phyloP scores from a whole-genome alignment of 2,113 vertebrate species.

The Geothlypis trichas region DNA sequence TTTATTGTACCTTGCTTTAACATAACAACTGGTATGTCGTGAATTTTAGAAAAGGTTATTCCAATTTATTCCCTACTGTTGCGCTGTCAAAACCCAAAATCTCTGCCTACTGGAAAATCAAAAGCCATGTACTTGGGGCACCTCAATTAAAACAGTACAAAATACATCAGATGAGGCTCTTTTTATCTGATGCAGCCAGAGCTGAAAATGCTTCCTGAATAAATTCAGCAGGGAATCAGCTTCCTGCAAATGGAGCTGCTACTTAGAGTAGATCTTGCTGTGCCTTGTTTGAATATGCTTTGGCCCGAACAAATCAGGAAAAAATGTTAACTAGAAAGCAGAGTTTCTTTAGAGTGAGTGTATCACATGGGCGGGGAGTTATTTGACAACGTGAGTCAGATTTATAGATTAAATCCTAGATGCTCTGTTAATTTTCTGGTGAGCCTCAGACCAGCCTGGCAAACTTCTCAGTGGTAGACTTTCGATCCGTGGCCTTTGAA shows the following conservation, averaged over 20 bases:
- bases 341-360: not conserved
- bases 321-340: no score
- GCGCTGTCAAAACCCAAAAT: not conserved
- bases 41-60: not conserved
- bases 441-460: not conserved
- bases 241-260: not conserved
- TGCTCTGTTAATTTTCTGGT: not conserved
- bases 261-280: no score
- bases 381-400: rapidly evolving
- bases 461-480: not conserved
- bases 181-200: not conserved
- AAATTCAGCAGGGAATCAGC: not conserved
- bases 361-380: rapidly evolving
- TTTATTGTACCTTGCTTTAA: not conserved
- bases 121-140: not conserved
- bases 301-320: not conserved
- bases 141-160: not conserved
- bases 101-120: not conserved
- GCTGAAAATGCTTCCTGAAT: not conserved
- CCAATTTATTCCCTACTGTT: not conserved
- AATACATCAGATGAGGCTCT: not conserved
- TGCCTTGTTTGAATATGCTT: not conserved
- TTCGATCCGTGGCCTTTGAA: not conserved
- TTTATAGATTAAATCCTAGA: not conserved
- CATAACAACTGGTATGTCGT: rapidly evolving